Percentiles rank a stretch among this genome's conserved stretches.
Evolutionary conservation across 2,113 vertebrate genomes (phyloP).

Genomic region (Callithrix jacchus): DNA sequence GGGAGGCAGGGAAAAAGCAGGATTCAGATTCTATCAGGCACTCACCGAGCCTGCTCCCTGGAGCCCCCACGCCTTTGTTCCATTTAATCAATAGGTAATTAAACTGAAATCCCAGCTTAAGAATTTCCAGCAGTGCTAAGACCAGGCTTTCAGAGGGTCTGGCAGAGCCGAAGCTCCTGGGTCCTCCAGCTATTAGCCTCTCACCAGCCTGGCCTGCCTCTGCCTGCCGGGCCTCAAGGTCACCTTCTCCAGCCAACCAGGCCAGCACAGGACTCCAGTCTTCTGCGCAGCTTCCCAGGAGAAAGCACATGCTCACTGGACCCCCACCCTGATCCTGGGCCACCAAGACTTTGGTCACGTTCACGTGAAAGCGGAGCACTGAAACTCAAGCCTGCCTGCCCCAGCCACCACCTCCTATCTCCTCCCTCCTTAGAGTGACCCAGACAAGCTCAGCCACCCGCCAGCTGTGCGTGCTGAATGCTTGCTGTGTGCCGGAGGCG

Average conservation of each 20-base stretch:
- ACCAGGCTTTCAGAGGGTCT: slow-evolving; percentile 51
- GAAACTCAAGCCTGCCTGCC: background rate
- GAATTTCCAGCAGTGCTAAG: slow-evolving; percentile 61
- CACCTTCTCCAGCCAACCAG: background rate
- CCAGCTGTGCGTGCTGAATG: background rate
- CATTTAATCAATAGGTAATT: slow-evolving; percentile 80
- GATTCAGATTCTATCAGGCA: slow-evolving; percentile 74
- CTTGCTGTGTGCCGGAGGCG: rapidly evolving
- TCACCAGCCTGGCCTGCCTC: background rate
- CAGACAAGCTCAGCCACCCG: background rate
- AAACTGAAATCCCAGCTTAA: slow-evolving; percentile 78
- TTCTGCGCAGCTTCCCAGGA: background rate
- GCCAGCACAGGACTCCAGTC: background rate
- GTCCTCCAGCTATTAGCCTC: slow-evolving; percentile 35
- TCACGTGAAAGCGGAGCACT: background rate
- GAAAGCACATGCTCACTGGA: rapidly evolving
- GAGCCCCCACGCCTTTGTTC: slow-evolving; percentile 68
- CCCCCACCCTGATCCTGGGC: too few relatives aligned
- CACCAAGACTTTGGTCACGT: background rate
- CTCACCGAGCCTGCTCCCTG: slow-evolving; percentile 47
- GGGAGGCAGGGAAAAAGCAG: slow-evolving; percentile 14
- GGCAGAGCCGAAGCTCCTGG: slow-evolving; percentile 33
- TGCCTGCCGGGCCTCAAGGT: slow-evolving; percentile 1
- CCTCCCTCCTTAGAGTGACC: background rate
- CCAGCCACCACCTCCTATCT: background rate